Percentiles rank a stretch among this genome's conserved stretches.
These are phyloP conservation scores for Scortum barcoo DNA, from an alignment of 2,113 vertebrate species.

Conservation along the genomic window DNA sequence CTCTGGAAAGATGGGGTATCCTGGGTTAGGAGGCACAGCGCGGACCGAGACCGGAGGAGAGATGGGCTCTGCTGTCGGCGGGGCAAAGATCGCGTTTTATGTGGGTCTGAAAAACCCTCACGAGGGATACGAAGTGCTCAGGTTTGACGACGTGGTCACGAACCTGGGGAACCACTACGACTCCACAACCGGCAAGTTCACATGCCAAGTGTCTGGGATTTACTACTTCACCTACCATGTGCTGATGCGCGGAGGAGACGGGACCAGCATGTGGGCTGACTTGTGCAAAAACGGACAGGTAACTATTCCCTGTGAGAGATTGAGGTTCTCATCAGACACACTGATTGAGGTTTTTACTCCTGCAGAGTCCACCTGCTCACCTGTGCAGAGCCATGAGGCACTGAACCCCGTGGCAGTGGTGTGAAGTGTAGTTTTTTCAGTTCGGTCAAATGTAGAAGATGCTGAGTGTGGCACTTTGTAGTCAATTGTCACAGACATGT, in stretches of 20 bases:
- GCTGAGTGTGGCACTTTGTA: no score
- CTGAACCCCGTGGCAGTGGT: no score
- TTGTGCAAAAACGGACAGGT: conserved; percentile 92
- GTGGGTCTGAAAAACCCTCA: conserved; percentile 93
- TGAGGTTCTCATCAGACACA: no score
- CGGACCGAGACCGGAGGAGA: conserved; percentile 82
- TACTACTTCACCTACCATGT: conserved; percentile 93
- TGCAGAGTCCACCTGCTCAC: no score
- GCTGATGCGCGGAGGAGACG: conserved; percentile 91
- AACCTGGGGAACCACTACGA: conserved; percentile 85
- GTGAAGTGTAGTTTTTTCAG: no score
- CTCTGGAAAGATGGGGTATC: conserved; percentile 78
- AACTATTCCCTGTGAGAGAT: background rate
- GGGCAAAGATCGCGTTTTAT: conserved; percentile 91
- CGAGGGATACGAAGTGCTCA: conserved; percentile 85
- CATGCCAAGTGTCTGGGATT: conserved; percentile 90
- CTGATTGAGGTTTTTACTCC: no score
- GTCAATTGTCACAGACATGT: no score
- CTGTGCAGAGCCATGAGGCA: no score
- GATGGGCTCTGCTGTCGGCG: conserved; percentile 81
- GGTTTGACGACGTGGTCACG: conserved; percentile 85
- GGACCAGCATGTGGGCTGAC: conserved; percentile 93
- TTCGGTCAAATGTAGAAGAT: no score
- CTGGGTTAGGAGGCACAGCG: conserved; percentile 77
- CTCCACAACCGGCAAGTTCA: conserved; percentile 90